phyloP scores from a whole-genome alignment of 1,140 invertebrate species.

The Fopius arisanus region DNA sequence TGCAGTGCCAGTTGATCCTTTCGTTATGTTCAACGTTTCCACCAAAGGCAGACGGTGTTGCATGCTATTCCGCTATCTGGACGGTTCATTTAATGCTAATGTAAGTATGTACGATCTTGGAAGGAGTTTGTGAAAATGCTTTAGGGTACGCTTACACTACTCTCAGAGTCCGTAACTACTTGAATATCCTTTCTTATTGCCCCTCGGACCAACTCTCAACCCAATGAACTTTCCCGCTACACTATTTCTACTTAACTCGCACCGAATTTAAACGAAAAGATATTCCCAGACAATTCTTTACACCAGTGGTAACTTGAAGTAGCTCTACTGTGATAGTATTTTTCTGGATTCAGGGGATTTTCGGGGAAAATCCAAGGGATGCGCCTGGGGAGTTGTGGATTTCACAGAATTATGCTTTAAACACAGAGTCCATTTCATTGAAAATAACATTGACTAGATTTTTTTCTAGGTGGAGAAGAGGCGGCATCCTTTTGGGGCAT shows the following conservation, averaged over 20 bases:
- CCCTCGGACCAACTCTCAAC: background rate
- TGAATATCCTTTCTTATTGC: constrained; percentile 27
- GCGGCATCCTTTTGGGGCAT: too few relatives aligned
- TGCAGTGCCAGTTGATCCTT: background rate
- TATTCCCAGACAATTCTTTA: background rate
- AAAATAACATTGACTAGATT: too few relatives aligned
- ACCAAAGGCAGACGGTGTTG: background rate
- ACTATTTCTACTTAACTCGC: constrained; percentile 24
- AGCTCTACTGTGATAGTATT: background rate
- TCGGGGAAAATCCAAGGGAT: background rate
- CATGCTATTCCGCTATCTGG: background rate
- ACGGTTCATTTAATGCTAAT: constrained; percentile 41
- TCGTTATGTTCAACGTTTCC: background rate
- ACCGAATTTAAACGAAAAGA: constrained; percentile 12
- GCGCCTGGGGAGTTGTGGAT: too few relatives aligned
- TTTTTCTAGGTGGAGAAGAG: too few relatives aligned
- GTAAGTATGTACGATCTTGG: constrained; percentile 38
- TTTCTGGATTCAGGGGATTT: background rate
- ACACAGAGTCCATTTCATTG: too few relatives aligned
- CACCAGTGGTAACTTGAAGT: background rate
- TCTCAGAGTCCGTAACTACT: constrained; percentile 3
- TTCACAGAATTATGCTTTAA: too few relatives aligned
- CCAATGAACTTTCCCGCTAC: constrained; percentile 17
- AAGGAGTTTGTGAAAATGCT: background rate
- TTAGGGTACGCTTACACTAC: background rate